Base-by-base conservation (phyloP, 1,140 invertebrate species). In the Zaprionus ornatus region DNA sequence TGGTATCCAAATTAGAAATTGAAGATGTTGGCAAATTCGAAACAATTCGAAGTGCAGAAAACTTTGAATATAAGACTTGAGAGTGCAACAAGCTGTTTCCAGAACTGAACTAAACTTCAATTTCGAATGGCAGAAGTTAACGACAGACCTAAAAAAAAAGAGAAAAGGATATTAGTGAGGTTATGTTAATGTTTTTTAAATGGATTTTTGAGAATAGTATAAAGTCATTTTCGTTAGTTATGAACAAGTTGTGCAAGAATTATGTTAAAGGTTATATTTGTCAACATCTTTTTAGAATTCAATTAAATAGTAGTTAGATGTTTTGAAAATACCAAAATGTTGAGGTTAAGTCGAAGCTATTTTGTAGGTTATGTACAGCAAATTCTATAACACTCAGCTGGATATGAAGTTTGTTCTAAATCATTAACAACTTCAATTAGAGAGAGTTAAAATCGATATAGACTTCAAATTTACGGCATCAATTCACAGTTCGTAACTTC, bases 1-100 rank as follows among this genome's bases (percentile, higher is more conserved):
- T 19, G n/a, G n/a, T 40, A 15, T 48, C 59, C 55, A 79, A 71
- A 79, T 76, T 78, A 55, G 72, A 78, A 75, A 75, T 71, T 75
- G 32, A 75, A 75, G 25, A 75, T 70, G 27, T 62, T 63, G 52
- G 17, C 19, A 59, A 70, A 75, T 40, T 70, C 52, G 32, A 71
- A 70, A 63, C 66, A 57, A 63, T 60, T 42, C 40, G 40, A 56
- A 50, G 54, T 65, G 55, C 63, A 40, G 50, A 52, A 66, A 66
- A 73, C 25, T 54, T 73, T 67, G 42, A 42, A 54, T 54, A 60
- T 50, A 37, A 72, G n/a, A 57, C 61, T 37, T 9, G 6, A 50
- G 65, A 72, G 52, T 50, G 61, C 54, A 65, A n/a, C 29, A 37
- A 27, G 56, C 60, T 64, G 50, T 25, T 52, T 29, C 35, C 35